These are phyloP conservation scores for Cecidostiba fungosa DNA, from an alignment of 2,888 invertebrate species.

Conservation along the genomic window DNA sequence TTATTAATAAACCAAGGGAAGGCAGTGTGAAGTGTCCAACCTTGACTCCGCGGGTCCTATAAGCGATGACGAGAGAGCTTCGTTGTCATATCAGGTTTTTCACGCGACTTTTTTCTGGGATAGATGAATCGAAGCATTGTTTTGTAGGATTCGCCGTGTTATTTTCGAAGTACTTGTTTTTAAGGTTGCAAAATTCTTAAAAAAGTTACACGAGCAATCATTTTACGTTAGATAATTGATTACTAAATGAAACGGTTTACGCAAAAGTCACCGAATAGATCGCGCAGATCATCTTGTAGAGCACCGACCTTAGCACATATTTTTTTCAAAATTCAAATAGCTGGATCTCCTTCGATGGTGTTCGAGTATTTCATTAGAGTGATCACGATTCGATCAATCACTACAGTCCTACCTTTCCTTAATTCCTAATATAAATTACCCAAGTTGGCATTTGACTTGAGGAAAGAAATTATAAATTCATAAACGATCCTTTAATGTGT, in stretches of 20 bases:
- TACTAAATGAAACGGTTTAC: background rate
- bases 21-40: background rate
- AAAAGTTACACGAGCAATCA: too few species aligned
- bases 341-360: background rate
- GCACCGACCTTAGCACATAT: background rate
- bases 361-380: background rate
- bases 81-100: background rate
- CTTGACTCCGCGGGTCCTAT: slow-evolving; percentile 14
- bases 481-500: background rate
- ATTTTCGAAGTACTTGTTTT: background rate
- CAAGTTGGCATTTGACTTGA: background rate
- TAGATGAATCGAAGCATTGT: background rate
- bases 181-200: background rate
- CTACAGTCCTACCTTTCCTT: background rate
- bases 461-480: background rate
- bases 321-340: background rate
- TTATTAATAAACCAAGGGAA: slow-evolving; percentile 22
- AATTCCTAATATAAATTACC: background rate
- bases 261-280: background rate
- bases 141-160: background rate
- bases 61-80: background rate
- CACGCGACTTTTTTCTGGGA: background rate
- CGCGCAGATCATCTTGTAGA: background rate
- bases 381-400: background rate
- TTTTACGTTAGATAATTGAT: background rate